A percentile compares a stretch with the other conserved stretches of the same genome.
Evolutionary conservation across 2,797 vertebrate species (phyloP).

Genomic region (Ficedula albicollis): DNA sequence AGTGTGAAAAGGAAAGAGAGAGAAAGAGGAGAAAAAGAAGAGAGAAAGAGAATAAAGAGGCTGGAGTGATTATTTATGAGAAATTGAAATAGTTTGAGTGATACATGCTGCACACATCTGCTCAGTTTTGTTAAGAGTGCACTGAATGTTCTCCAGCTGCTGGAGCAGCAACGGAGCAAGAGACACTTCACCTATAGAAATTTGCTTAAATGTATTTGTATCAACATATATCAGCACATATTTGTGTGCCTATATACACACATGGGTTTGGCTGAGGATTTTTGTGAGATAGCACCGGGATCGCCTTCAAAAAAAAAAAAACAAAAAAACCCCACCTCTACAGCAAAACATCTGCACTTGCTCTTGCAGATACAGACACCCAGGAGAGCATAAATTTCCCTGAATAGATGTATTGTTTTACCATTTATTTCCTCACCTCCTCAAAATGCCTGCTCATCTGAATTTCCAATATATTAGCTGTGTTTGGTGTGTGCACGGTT

Average conservation of each 20-base stretch:
- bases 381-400: slow-evolving; percentile 13
- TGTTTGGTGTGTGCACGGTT: slow-evolving; percentile 18
- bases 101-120: background rate
- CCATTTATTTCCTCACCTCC: slow-evolving; percentile 50
- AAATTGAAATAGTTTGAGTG: background rate
- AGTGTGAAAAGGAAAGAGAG: background rate
- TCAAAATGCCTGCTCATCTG: slow-evolving; percentile 48
- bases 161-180: background rate
- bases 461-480: slow-evolving; percentile 24
- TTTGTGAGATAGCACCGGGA: background rate
- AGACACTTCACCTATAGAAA: background rate
- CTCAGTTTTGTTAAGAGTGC: background rate
- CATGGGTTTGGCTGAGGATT: background rate
- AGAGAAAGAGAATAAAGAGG: background rate
- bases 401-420: slow-evolving; percentile 50
- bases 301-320: background rate
- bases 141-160: background rate
- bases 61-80: background rate
- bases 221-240: background rate
- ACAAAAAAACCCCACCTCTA: background rate
- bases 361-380: slow-evolving; percentile 21
- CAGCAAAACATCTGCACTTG: slow-evolving; percentile 21
- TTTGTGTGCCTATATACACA: background rate
- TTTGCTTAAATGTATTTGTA: background rate
- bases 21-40: background rate